phyloP scores from a whole-genome alignment of 2,888 invertebrate species.

The Nemurella pictetii region DNA sequence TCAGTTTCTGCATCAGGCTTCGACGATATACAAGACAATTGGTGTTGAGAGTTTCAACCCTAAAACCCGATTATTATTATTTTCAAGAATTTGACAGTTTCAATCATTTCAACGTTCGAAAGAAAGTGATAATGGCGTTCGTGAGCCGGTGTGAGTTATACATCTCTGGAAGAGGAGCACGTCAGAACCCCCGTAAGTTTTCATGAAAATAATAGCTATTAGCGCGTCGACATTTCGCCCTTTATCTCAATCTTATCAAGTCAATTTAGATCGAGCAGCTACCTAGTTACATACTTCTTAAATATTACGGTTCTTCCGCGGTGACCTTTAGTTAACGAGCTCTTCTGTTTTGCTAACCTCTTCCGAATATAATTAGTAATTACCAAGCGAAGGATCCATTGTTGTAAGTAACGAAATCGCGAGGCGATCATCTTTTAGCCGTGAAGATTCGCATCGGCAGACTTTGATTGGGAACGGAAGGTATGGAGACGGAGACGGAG shows the following conservation, averaged over 20 bases:
- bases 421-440: neutral
- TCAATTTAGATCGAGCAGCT: neutral
- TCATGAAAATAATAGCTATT: too few relatives aligned
- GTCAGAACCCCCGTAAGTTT: conserved; percentile 20
- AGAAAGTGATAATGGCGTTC: conserved; percentile 36
- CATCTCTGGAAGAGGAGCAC: conserved; percentile 30
- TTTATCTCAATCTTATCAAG: neutral
- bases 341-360: neutral
- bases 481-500: neutral
- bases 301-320: neutral
- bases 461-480: neutral
- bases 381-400: neutral
- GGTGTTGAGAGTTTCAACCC: neutral
- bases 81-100: neutral
- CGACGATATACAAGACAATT: neutral
- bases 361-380: neutral
- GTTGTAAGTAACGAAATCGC: neutral
- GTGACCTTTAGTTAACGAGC: neutral
- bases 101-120: neutral
- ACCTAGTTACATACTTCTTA: neutral
- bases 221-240: neutral
- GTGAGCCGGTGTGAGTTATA: conserved; percentile 39
- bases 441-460: neutral
- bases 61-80: too few relatives aligned
- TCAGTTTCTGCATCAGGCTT: neutral